Percentiles rank a stretch among this genome's conserved stretches.
Conservation (phyloP, 1,140 invertebrate species). For the Trichonephila clavata region DNA sequence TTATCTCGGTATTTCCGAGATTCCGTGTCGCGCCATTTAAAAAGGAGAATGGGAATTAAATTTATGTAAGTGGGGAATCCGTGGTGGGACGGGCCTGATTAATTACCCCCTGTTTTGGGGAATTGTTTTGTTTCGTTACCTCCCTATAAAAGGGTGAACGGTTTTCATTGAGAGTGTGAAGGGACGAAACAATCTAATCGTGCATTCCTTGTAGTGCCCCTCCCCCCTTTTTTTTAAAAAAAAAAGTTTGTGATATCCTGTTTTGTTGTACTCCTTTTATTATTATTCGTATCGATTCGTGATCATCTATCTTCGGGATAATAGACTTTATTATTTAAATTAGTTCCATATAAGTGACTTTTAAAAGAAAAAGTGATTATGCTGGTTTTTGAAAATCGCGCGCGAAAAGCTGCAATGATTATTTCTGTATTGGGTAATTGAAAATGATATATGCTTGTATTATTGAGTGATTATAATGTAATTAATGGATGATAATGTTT, state of each 20-base stretch:
- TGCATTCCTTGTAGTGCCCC: neutral
- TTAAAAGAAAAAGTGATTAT: neutral
- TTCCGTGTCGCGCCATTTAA: conserved; percentile 1
- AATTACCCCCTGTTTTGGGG: conserved; percentile 13
- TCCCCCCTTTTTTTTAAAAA: neutral
- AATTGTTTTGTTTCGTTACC: conserved; percentile 29
- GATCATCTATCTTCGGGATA: neutral
- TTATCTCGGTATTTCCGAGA: conserved; percentile 7
- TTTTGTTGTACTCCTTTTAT: neutral
- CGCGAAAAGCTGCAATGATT: too few relatives aligned
- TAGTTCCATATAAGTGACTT: neutral
- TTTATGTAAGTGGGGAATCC: conserved; percentile 1
- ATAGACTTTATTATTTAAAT: neutral
- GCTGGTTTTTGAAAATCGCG: too few relatives aligned
- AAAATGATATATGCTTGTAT: too few relatives aligned
- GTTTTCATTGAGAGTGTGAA: neutral
- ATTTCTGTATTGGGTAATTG: too few relatives aligned
- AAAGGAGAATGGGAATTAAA: conserved; percentile 49
- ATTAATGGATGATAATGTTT: too few relatives aligned
- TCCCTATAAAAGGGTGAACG: conserved; percentile 3
- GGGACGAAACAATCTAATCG: conserved; percentile 26
- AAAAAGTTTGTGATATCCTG: neutral
- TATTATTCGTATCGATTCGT: neutral
- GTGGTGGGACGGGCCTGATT: conserved; percentile 33
- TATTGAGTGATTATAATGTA: too few relatives aligned